These are phyloP conservation scores for Porites lutea DNA, from an alignment of 64 coral and sea anemone species.

Conservation along the genomic window DNA sequence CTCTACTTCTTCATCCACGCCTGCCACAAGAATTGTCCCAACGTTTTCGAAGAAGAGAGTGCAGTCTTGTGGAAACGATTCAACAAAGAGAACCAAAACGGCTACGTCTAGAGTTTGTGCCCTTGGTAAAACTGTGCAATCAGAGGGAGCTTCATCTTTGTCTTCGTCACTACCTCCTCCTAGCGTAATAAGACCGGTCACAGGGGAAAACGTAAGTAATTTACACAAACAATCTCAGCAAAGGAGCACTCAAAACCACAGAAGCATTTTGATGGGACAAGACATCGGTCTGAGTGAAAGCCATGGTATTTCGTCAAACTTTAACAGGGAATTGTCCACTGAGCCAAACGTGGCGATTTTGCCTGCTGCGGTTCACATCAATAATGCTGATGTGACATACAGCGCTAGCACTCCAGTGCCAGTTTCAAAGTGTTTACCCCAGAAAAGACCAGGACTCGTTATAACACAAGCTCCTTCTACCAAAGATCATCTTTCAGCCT, in stretches of 20 bases:
- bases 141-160: background rate
- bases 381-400: background rate
- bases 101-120: background rate
- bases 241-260: background rate
- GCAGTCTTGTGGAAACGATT: background rate
- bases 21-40: slow-evolving; percentile 1
- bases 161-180: background rate
- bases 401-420: background rate
- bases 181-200: too few species aligned
- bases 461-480: background rate
- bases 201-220: background rate
- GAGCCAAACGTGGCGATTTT: background rate
- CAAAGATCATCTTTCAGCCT: background rate
- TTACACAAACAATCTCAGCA: background rate
- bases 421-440: slow-evolving; percentile 21
- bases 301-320: background rate
- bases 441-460: slow-evolving; percentile 23
- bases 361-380: background rate
- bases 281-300: background rate
- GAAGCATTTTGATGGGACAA: background rate
- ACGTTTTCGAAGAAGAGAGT: slow-evolving; percentile 6
- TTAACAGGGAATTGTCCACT: background rate
- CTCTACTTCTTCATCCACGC: background rate
- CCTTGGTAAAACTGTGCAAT: background rate
- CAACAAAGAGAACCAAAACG: background rate